Evolutionary conservation across 2,113 vertebrate genomes (phyloP).

Genomic region (Tetrax tetrax): DNA sequence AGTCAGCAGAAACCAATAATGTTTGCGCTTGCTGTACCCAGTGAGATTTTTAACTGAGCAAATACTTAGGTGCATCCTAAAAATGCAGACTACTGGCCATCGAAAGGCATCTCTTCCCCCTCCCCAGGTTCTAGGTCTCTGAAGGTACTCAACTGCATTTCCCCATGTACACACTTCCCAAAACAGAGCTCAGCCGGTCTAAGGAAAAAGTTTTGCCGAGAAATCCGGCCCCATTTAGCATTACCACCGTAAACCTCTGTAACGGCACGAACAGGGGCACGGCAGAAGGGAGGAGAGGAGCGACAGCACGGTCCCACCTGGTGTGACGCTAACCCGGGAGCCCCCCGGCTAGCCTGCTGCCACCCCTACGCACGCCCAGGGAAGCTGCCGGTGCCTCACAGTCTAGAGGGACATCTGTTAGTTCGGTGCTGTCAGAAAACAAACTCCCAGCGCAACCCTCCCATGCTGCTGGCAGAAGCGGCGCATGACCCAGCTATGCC

Average conservation of each 20-base stretch:
- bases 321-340: rapidly evolving
- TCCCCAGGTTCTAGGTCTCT: not conserved
- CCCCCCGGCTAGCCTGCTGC: not conserved
- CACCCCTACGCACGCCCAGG: rapidly evolving
- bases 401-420: conserved; percentile 41
- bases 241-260: rapidly evolving
- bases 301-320: rapidly evolving
- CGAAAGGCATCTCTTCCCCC: not conserved
- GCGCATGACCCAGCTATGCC: conserved; percentile 30
- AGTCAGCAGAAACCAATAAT: not conserved
- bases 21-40: not conserved
- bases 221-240: not conserved
- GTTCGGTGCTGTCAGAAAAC: not conserved
- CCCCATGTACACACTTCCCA: not conserved
- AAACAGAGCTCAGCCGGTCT: not conserved
- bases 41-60: not conserved
- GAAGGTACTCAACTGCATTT: not conserved
- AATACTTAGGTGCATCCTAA: not conserved
- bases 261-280: rapidly evolving
- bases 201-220: not conserved
- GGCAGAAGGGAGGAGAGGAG: not conserved
- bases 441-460: not conserved
- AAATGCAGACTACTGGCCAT: not conserved
- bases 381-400: not conserved
- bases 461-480: not conserved